Evolutionary conservation across 2,113 vertebrate genomes (phyloP).

Genomic region (Illadopsis cleaveri): DNA sequence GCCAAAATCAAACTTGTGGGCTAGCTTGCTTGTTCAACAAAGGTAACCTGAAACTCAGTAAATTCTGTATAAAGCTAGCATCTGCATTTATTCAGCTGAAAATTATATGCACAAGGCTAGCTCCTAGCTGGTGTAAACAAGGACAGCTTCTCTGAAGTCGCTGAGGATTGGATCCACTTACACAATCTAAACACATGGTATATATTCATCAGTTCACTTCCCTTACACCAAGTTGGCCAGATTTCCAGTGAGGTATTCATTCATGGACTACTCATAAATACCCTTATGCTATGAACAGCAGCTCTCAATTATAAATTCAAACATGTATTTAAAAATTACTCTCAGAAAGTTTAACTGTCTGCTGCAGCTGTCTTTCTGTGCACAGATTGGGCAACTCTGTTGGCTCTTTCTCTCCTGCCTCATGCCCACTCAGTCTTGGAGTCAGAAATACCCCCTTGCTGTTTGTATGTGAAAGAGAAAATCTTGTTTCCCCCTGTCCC

Average conservation of each 20-base stretch:
- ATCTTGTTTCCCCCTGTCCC: not conserved
- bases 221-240: slow-evolving; percentile 21
- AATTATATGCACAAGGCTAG: slow-evolving; percentile 13
- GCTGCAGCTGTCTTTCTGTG: not conserved
- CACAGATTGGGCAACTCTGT: not conserved
- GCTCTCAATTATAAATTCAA: not conserved
- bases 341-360: not conserved
- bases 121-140: slow-evolving; percentile 51
- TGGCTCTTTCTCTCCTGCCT: not conserved
- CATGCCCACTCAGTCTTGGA: not conserved
- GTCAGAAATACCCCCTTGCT: not conserved
- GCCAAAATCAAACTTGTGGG: slow-evolving; percentile 5
- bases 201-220: slow-evolving; percentile 21
- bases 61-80: slow-evolving; percentile 38
- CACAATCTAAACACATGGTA: slow-evolving; percentile 9
- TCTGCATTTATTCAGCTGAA: slow-evolving; percentile 43
- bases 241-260: slow-evolving; percentile 7
- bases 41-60: slow-evolving; percentile 27
- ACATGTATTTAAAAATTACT: not conserved
- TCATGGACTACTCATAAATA: not conserved
- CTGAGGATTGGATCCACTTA: not conserved
- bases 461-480: not conserved
- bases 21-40: slow-evolving; percentile 28
- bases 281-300: not conserved
- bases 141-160: not conserved